Conservation (phyloP, 2,888 invertebrate genomes). For the Agrochola circellaris region DNA sequence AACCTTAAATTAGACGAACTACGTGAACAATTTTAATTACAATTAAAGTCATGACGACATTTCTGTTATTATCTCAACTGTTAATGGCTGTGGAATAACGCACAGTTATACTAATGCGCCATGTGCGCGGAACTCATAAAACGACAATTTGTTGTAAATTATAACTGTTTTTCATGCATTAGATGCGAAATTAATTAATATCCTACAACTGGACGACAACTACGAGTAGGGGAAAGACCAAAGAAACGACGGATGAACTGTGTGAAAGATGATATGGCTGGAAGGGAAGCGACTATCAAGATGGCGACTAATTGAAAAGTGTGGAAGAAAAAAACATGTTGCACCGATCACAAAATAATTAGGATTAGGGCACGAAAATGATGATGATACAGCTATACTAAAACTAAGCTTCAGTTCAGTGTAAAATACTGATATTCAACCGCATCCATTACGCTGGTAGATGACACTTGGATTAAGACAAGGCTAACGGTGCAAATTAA, state of each 20-base stretch:
- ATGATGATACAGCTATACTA: background rate
- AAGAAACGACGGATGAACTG: no score
- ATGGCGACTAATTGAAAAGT: no score
- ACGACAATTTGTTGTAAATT: slow-evolving; percentile 11
- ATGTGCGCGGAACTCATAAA: background rate
- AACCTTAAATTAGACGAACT: slow-evolving; percentile 34
- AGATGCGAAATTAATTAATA: background rate
- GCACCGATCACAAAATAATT: no score
- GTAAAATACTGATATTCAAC: slow-evolving; percentile 14
- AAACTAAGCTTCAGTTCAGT: background rate
- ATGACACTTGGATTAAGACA: slow-evolving; percentile 18
- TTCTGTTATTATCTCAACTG: slow-evolving; percentile 32
- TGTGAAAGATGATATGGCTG: no score
- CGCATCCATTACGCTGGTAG: slow-evolving; percentile 7
- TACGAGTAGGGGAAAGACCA: no score
- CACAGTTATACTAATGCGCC: slow-evolving; percentile 27
- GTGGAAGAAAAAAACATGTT: no score
- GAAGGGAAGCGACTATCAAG: no score
- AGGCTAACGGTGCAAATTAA: slow-evolving; percentile 18
- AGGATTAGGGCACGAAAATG: no score
- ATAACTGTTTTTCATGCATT: background rate
- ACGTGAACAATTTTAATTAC: slow-evolving; percentile 48
- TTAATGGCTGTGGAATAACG: slow-evolving; percentile 25
- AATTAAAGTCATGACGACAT: slow-evolving; percentile 41
- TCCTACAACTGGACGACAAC: background rate